Evolutionary conservation across 2,797 vertebrate species (phyloP).

Genomic region (Pogoniulus pusillus): DNA sequence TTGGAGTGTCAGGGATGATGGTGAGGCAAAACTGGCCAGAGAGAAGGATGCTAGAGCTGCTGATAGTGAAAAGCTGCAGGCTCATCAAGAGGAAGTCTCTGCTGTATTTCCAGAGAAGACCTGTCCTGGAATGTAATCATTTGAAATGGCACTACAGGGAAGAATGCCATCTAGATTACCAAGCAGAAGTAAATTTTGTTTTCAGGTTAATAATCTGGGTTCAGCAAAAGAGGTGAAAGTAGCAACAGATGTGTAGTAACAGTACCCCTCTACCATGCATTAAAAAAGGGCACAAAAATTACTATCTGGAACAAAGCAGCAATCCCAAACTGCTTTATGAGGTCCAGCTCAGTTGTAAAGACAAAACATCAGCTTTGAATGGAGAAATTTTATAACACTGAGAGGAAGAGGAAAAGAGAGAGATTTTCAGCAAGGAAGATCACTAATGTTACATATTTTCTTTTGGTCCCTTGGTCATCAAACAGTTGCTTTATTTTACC

Average conservation of each 20-base stretch:
- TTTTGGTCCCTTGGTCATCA: background rate
- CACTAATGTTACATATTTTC: background rate
- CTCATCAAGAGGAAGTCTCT: background rate
- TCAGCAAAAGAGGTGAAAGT: background rate
- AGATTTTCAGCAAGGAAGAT: background rate
- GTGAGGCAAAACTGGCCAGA: background rate
- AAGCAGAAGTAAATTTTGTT: background rate
- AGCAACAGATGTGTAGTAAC: background rate
- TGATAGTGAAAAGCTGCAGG: background rate
- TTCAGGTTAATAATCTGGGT: background rate
- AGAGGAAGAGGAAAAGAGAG: background rate
- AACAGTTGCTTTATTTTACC: background rate
- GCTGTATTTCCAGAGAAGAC: background rate
- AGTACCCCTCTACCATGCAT: background rate
- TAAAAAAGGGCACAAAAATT: background rate
- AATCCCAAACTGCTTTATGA: too few species aligned
- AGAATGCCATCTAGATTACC: background rate
- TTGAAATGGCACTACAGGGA: background rate
- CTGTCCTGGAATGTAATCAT: background rate
- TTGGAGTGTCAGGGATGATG: too few species aligned
- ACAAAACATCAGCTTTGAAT: background rate
- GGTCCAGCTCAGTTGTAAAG: background rate
- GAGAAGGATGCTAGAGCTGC: background rate
- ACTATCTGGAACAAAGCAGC: background rate
- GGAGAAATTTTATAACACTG: background rate